phyloP scores from a whole-genome alignment of 2,797 vertebrate species.

The Arnoldichthys spilopterus region DNA sequence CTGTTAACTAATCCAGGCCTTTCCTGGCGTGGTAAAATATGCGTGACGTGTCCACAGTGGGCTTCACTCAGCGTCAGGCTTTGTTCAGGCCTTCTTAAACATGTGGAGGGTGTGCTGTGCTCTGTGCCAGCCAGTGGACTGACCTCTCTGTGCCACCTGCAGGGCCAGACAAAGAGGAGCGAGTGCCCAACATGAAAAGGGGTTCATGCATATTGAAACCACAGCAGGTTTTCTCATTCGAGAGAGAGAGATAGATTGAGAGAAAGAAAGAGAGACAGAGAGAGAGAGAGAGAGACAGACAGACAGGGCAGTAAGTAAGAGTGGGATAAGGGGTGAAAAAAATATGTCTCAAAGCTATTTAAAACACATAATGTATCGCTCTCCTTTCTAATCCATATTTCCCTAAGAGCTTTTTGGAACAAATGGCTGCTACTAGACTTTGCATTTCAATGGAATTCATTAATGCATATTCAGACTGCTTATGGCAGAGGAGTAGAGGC shows the following conservation, averaged over 20 bases:
- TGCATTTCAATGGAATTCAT: constrained; percentile 70
- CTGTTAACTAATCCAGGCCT: constrained; percentile 4
- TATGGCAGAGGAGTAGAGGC: constrained; percentile 45
- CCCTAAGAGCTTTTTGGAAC: constrained; percentile 70
- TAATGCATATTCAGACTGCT: constrained; percentile 66
- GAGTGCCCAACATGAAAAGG: constrained; percentile 69
- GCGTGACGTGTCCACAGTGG: constrained; percentile 42
- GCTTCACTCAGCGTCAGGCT: background rate
- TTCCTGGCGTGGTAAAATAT: constrained; percentile 43
- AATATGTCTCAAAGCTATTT: constrained; percentile 54
- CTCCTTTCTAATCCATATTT: constrained; percentile 76
- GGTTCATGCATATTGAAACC: constrained; percentile 78
- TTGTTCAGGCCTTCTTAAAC: constrained; percentile 37
- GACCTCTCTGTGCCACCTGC: constrained; percentile 65
- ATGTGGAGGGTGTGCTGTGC: constrained; percentile 20
- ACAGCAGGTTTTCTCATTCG: constrained; percentile 70
- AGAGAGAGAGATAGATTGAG: constrained; percentile 33
- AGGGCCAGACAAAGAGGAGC: constrained; percentile 66
- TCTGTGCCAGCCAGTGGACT: constrained; percentile 27
- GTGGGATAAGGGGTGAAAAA: constrained; percentile 6
- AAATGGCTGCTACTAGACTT: constrained; percentile 66
- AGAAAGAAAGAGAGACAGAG: background rate
- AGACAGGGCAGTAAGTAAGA: constrained; percentile 17
- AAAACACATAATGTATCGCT: constrained; percentile 54
- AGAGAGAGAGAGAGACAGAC: constrained; percentile 23